Percentiles rank a stretch among this genome's conserved stretches.
Evolutionary conservation across 2,113 vertebrate species (phyloP).

Genomic region (Phrynocephalus versicolor): DNA sequence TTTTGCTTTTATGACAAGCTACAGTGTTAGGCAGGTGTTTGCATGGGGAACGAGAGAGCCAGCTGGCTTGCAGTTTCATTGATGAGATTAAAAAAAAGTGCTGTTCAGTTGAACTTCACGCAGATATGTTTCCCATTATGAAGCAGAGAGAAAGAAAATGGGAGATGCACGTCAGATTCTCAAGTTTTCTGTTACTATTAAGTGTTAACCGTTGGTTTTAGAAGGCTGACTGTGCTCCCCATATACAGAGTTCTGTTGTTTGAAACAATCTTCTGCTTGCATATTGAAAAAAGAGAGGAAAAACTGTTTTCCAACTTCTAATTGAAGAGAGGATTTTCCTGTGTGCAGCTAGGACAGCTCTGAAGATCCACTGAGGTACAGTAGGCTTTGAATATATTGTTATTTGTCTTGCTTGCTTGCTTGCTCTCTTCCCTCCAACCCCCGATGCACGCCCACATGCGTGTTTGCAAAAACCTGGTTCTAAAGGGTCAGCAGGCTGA

Average conservation of each 20-base stretch:
- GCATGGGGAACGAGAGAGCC: conserved; percentile 36
- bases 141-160: conserved; percentile 68
- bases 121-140: conserved; percentile 80
- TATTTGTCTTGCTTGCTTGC: conserved; percentile 53
- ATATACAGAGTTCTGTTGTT: conserved; percentile 69
- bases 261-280: conserved; percentile 79
- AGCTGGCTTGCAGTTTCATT: conserved; percentile 56
- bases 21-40: conserved; percentile 75
- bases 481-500: conserved; percentile 93
- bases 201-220: conserved; percentile 75
- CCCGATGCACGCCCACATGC: conserved; percentile 32
- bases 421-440: conserved; percentile 16
- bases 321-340: conserved; percentile 77
- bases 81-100: conserved; percentile 75
- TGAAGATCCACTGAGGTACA: conserved; percentile 87
- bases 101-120: conserved; percentile 82
- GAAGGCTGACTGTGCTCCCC: conserved; percentile 77
- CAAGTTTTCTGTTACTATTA: conserved; percentile 77
- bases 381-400: conserved; percentile 78
- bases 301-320: conserved; percentile 66
- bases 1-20: conserved; percentile 63
- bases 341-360: conserved; percentile 81
- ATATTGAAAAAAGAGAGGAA: conserved; percentile 70
- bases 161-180: conserved; percentile 66
- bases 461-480: conserved; percentile 38